A percentile compares a stretch with the other conserved stretches of the same genome.
phyloP scores from a whole-genome alignment of 2,888 invertebrate species.

The Chrysolina americana region DNA sequence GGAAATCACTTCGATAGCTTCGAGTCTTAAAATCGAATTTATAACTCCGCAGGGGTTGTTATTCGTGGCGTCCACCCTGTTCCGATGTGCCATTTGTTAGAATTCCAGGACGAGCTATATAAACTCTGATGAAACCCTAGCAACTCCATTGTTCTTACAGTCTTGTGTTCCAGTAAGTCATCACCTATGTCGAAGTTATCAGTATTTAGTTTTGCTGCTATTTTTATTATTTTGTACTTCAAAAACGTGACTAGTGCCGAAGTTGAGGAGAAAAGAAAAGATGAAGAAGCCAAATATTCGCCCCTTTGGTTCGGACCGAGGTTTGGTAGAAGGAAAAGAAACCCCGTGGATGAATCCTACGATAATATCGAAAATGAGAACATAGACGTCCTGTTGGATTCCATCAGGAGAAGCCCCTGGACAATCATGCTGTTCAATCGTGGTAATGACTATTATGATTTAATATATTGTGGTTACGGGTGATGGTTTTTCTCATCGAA shows the following conservation, averaged over 20 bases:
- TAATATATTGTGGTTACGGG: background rate
- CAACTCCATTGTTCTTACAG: conserved; percentile 15
- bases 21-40: conserved; percentile 9
- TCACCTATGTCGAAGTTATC: conserved; percentile 39
- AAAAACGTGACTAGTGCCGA: conserved; percentile 30
- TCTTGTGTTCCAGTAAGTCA: conserved; percentile 29
- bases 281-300: conserved; percentile 47
- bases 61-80: conserved; percentile 55
- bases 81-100: conserved; percentile 40
- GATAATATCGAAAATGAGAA: conserved; percentile 54
- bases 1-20: background rate
- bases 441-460: conserved; percentile 54
- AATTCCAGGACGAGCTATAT: conserved; percentile 46
- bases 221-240: conserved; percentile 41
- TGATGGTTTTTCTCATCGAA: too few species aligned
- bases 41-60: conserved; percentile 29
- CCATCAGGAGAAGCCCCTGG: conserved; percentile 68
- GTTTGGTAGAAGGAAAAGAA: conserved; percentile 70
- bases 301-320: conserved; percentile 73
- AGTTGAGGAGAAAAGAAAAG: conserved; percentile 35
- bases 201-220: conserved; percentile 29
- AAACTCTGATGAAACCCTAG: conserved; percentile 28
- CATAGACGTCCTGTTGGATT: conserved; percentile 65
- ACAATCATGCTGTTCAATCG: conserved; percentile 63
- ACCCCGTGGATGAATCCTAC: conserved; percentile 58